Evolutionary conservation across 2,113 vertebrate genomes (phyloP).

Genomic region (Seriola rivoliana): DNA sequence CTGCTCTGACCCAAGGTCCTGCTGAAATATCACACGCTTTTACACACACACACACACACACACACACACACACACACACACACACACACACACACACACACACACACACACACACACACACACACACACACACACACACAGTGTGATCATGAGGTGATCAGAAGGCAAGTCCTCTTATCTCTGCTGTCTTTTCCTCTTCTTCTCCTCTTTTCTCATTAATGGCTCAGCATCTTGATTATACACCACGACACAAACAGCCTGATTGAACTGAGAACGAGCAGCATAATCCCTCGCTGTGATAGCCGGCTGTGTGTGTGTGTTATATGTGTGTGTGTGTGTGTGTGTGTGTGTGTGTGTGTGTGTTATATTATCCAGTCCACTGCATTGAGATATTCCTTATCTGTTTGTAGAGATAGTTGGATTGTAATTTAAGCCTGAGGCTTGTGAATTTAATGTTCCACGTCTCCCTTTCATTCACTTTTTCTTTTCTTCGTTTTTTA

Average conservation of each 20-base stretch:
- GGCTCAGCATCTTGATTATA: constrained; percentile 52
- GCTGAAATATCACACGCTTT: constrained; percentile 32
- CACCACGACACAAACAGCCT: constrained; percentile 59
- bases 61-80: constrained; percentile 10
- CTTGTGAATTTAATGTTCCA: not conserved
- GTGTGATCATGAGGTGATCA: constrained; percentile 34
- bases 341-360: not conserved
- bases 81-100: not conserved
- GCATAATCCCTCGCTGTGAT: constrained; percentile 34
- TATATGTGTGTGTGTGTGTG: not conserved
- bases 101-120: constrained; percentile 10
- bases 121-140: constrained; percentile 3
- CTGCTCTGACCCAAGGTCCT: constrained; percentile 29
- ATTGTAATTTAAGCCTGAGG: constrained; percentile 4
- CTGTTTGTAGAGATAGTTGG: constrained; percentile 17
- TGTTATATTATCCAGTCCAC: constrained; percentile 30
- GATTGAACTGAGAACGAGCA: constrained; percentile 56
- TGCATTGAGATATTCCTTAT: constrained; percentile 44
- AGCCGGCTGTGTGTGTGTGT: constrained; percentile 7
- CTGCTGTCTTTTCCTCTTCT: constrained; percentile 25
- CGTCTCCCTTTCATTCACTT: not conserved
- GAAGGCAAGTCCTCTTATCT: constrained; percentile 28
- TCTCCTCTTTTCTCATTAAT: constrained; percentile 36
- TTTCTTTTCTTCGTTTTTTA: constrained; percentile 2
- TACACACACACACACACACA: not conserved